phyloP scores from a whole-genome alignment of 2,888 invertebrate species.

The Drosophila neotestacea region DNA sequence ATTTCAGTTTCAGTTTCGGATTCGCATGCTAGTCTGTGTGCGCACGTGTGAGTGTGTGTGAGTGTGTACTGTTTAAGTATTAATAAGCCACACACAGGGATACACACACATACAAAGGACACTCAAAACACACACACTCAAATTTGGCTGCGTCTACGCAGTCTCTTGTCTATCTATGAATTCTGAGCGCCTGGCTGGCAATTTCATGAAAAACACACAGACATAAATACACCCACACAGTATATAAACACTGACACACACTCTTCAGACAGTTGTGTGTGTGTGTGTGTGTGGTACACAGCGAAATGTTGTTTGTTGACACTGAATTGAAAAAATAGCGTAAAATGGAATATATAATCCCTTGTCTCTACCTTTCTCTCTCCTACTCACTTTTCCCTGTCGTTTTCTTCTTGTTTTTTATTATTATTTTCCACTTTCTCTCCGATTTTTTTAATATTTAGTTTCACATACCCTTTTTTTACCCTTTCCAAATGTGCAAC shows the following conservation, averaged over 20 bases:
- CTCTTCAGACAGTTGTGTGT: not conserved
- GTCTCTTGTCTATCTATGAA: conserved; percentile 32
- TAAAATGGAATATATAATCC: conserved; percentile 31
- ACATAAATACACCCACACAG: conserved; percentile 14
- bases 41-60: conserved; percentile 10
- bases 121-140: conserved; percentile 3
- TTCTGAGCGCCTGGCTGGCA: conserved; percentile 61
- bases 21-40: conserved; percentile 9
- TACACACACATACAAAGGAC: conserved; percentile 15
- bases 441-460: conserved; percentile 9
- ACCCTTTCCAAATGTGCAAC: conserved; percentile 75
- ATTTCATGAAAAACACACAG: conserved; percentile 54
- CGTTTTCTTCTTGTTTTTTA: conserved; percentile 2
- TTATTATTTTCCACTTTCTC: too few relatives aligned
- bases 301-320: conserved; percentile 40
- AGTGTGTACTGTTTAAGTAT: conserved; percentile 57
- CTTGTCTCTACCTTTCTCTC: not conserved
- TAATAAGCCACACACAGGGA: conserved; percentile 52
- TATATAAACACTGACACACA: conserved; percentile 4
- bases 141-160: conserved; percentile 36
- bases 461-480: conserved; percentile 34
- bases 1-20: conserved; percentile 32
- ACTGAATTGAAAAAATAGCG: conserved; percentile 27
- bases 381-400: not conserved
- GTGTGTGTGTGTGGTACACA: not conserved